Evolutionary conservation across 2,888 invertebrate genomes (phyloP).

Genomic region (Trichogramma dendrolimi): DNA sequence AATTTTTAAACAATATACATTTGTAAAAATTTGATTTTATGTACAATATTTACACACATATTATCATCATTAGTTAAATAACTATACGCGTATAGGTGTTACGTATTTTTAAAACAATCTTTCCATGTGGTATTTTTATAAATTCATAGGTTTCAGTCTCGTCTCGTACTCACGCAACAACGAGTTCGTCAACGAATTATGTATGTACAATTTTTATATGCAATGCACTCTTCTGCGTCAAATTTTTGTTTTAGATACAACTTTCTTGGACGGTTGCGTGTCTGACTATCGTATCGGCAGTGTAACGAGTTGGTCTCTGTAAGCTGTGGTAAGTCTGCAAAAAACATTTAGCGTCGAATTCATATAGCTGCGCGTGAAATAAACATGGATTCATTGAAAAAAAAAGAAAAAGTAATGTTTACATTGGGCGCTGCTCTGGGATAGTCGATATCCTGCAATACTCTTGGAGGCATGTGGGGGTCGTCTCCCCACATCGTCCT

Average conservation of each 20-base stretch:
- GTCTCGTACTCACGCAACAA: not conserved
- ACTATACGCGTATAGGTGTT: constrained; percentile 44
- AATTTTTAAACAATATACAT: not conserved
- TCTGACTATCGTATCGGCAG: constrained; percentile 42
- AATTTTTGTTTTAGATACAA: constrained; percentile 39
- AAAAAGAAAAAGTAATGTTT: constrained; percentile 1
- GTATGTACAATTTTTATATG: too few species aligned
- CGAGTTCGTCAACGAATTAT: not conserved
- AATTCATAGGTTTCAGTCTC: constrained; percentile 6
- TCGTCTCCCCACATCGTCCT: constrained; percentile 44
- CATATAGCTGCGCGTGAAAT: not conserved
- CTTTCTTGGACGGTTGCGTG: constrained; percentile 45
- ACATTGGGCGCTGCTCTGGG: constrained; percentile 45
- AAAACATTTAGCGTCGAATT: not conserved
- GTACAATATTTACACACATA: constrained; percentile 49
- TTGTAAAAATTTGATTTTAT: constrained; percentile 46
- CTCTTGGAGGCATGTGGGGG: constrained; percentile 42
- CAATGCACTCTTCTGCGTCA: too few species aligned
- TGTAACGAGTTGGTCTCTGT: constrained; percentile 44
- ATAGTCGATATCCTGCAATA: constrained; percentile 44
- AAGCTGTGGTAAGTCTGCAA: constrained; percentile 46
- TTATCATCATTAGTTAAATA: constrained; percentile 41
- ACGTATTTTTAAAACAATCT: constrained; percentile 36
- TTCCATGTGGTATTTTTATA: constrained; percentile 20
- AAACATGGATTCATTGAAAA: not conserved